Evolutionary conservation across 2,113 vertebrate genomes (phyloP), one percentile per base, ranked within the genome.

Genomic region (Vulpes ferrilata): DNA sequence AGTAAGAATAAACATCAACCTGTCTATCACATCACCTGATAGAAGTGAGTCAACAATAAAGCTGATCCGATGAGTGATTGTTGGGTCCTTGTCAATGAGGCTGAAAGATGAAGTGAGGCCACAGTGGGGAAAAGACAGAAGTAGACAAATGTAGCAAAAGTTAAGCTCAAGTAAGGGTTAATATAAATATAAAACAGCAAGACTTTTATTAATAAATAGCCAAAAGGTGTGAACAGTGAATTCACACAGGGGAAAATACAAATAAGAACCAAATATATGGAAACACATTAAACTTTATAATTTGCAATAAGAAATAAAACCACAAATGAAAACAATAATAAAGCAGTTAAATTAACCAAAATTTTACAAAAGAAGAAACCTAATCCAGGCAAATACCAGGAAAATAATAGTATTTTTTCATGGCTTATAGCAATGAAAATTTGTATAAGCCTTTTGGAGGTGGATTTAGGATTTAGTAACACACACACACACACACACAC

Each of bases 251-350:
- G 57, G 4, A 95, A 93, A 92, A 60, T 53, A 83, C n/a, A 71
- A 60, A 62, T 8, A 84, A 92, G 78, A 97, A 97, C 38, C 15
- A 64, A 93, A 87, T 35, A 62, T 35, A 69, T 32, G 27, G 65
- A 80, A 96, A 83, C 6, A 57, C 19, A 83, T 59, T 69, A 76
- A 88, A 38, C 20, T 53, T 88, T 96, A 82, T 3, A 92, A 62
- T 3, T 91, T 53, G 1, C 22, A 91, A 35, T 71, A 90, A 90
- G 38, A 93, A 89, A 86, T 30, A 65, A 19, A 96, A 79, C 48
- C 82, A 11, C 19, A 93, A 88, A 62, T 86, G 20, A 90, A 82
- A 93, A 62, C 7, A 64, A 57, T 51, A 84, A 64, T 13, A 57
- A 59, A 95, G 57, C 19, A 22, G 43, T 82, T 67, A 74, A 73